phyloP scores from a whole-genome alignment of 2,113 vertebrate genomes.

The Forbesichthys agassizii region DNA sequence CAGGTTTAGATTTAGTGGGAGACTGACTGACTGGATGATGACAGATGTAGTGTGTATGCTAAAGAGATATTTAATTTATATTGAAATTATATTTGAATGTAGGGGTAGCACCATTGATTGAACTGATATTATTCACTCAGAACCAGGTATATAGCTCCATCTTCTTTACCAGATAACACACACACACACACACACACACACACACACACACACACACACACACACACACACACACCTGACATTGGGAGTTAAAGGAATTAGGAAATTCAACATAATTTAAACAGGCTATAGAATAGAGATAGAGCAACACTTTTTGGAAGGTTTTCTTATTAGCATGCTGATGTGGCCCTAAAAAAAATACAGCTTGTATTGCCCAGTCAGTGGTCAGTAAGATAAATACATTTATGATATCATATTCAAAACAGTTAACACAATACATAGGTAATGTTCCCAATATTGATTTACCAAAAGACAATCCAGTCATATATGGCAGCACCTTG shows the following conservation, averaged over 20 bases:
- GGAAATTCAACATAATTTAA: neutral
- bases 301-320: neutral
- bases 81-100: neutral
- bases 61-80: neutral
- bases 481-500: no score
- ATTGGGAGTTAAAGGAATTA: neutral
- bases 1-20: neutral
- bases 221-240: neutral
- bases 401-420: no score
- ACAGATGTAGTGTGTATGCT: neutral
- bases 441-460: no score
- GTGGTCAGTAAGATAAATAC: no score
- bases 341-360: neutral
- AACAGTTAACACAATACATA: no score
- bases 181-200: no score
- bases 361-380: no score
- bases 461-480: no score
- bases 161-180: neutral
- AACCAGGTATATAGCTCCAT: neutral
- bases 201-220: neutral
- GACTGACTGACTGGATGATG: no score
- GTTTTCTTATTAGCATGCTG: neutral
- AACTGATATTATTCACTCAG: neutral
- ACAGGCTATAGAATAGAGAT: neutral
- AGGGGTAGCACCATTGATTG: neutral